A percentile compares a stretch with the other conserved stretches of the same genome.
Conservation (phyloP, 2,113 vertebrate genomes). For the Leuciscus idus region DNA sequence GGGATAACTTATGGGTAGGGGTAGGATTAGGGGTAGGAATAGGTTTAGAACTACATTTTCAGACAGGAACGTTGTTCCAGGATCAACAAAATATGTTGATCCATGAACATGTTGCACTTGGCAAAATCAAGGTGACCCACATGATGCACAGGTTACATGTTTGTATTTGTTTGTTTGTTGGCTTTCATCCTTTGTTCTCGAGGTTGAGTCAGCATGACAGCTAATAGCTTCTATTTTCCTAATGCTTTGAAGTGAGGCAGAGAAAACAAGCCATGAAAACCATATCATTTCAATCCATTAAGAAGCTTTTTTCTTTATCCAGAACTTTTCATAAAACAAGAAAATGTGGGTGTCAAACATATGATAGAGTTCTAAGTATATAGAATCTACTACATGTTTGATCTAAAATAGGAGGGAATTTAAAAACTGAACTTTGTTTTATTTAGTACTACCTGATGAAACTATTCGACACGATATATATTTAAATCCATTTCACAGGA, state of each 20-base stretch:
- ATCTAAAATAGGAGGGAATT: neutral
- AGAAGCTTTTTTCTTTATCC: neutral
- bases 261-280: slow-evolving; percentile 8
- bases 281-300: slow-evolving; percentile 10
- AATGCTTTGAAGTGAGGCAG: slow-evolving; percentile 46
- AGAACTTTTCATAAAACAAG: neutral
- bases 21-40: no score
- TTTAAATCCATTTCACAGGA: neutral
- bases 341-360: neutral
- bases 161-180: slow-evolving; percentile 28
- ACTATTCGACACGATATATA: neutral
- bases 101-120: no score
- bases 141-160: slow-evolving; percentile 22
- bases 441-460: neutral
- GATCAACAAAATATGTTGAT: no score
- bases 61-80: no score
- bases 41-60: no score
- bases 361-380: neutral
- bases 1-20: no score
- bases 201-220: slow-evolving; percentile 34
- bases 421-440: neutral
- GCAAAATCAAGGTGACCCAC: no score
- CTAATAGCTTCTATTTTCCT: slow-evolving; percentile 40
- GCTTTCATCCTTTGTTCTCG: slow-evolving; percentile 6
- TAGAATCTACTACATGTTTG: neutral